phyloP scores from a whole-genome alignment of 2,797 vertebrate genomes.

The Pseudocheirus occidentalis region DNA sequence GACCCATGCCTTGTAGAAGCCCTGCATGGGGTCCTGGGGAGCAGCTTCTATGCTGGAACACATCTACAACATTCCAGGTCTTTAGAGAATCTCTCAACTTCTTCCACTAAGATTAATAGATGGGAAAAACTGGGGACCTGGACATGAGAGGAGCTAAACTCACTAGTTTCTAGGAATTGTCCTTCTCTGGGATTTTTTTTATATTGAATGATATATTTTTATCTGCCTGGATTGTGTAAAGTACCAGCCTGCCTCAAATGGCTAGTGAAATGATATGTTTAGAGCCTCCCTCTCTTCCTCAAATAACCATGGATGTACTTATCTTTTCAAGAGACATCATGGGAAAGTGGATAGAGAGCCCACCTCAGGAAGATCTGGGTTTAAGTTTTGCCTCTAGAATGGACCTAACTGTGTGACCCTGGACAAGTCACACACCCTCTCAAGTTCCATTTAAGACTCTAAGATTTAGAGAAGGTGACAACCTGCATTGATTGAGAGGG shows the following conservation, averaged over 20 bases:
- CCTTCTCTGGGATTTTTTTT: slow-evolving; percentile 55
- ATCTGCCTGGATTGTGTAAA: slow-evolving; percentile 35
- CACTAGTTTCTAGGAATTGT: slow-evolving; percentile 51
- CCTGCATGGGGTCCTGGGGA: not conserved
- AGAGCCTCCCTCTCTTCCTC: not conserved
- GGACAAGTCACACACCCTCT: not conserved
- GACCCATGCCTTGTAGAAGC: not conserved
- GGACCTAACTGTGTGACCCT: not conserved
- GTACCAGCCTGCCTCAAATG: not conserved
- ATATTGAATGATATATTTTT: slow-evolving; percentile 62
- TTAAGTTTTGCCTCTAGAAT: not conserved
- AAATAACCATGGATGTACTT: too few species aligned
- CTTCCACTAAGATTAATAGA: not conserved
- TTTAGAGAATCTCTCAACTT: not conserved
- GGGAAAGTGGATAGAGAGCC: not conserved
- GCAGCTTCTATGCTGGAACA: not conserved
- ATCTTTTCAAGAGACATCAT: not conserved
- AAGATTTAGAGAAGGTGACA: not conserved
- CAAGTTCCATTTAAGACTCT: not conserved
- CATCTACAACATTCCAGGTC: not conserved
- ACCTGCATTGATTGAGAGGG: not conserved
- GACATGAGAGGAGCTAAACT: slow-evolving; percentile 25
- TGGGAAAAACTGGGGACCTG: not conserved
- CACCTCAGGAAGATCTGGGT: not conserved
- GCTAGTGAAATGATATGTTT: not conserved